Conservation (phyloP, 2,113 vertebrate species). For the Nerophis ophidion region DNA sequence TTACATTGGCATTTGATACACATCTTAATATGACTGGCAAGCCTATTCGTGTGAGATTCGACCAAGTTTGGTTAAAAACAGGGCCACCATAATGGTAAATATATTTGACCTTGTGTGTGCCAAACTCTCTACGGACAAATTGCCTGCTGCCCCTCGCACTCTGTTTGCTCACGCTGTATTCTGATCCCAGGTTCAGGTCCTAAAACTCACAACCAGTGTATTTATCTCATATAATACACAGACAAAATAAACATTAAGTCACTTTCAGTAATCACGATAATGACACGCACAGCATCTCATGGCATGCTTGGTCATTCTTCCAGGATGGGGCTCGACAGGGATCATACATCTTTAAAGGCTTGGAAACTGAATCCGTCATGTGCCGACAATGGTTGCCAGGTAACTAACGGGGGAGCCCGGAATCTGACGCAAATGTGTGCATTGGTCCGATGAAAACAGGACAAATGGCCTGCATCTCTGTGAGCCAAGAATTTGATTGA, state of each 20-base stretch:
- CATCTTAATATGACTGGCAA: no score
- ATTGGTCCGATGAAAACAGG: slow-evolving; percentile 44
- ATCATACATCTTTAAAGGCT: slow-evolving; percentile 86
- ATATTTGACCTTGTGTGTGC: slow-evolving; percentile 70
- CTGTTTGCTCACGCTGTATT: slow-evolving; percentile 76
- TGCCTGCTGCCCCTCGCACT: slow-evolving; percentile 69
- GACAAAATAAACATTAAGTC: neutral
- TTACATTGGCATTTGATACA: no score
- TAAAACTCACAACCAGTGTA: slow-evolving; percentile 66
- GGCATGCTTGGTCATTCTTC: slow-evolving; percentile 53
- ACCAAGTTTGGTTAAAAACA: no score
- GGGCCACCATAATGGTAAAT: no score
- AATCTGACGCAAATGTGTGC: slow-evolving; percentile 37
- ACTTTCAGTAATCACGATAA: neutral
- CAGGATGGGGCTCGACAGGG: slow-evolving; percentile 29
- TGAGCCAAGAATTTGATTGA: slow-evolving; percentile 73
- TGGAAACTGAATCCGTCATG: slow-evolving; percentile 80
- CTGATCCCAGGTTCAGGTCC: slow-evolving; percentile 72
- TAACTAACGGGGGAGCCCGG: slow-evolving; percentile 67
- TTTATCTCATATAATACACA: slow-evolving; percentile 12
- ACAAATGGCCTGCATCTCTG: neutral
- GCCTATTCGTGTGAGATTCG: no score
- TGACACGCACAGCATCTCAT: neutral
- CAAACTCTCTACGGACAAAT: slow-evolving; percentile 62
- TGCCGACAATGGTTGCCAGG: slow-evolving; percentile 70